Base-by-base conservation (phyloP, 2,888 invertebrate species). In the Epiperipatus broadwayi region DNA sequence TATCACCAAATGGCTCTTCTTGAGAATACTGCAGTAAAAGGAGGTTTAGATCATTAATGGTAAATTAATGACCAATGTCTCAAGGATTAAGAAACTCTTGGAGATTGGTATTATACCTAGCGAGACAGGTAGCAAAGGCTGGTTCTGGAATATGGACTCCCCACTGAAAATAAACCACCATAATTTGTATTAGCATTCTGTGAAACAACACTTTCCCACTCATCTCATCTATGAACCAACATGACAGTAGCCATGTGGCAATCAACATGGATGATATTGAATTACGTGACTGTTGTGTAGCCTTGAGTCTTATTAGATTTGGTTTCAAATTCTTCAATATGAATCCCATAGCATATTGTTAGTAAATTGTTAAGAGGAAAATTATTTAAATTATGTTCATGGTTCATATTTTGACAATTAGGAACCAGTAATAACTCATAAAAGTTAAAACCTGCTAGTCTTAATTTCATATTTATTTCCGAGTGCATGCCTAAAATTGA, bases 141-240 rank as follows among this genome's bases (percentile, higher is more conserved):
- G 84, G 78, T 57, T 87, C 87, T 0, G 83, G 76, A 4, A 89
- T 85, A 52, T 81, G 78, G 4, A 89, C 89, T 0, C 93, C 93
- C 87, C 93, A 93, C 34, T 1, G 97, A 95, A 47, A 95, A 65
- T 44, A 97, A 63, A 0, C 93, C 93, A 61, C 97, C 97, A 62
- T 93, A 95, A 47, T 81, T 78, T 0, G 93, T 95, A 54, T 93
- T 93, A 2, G 91, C 91, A 60, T 97, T 97, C 62, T 95, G 95
- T 29, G 95, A 65, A 4, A 89, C 85, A 0, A 95, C 95, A 43
- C 87, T 83, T 57, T 93, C 93, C 95, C 93, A 95, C 60, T 95
- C 93, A 52, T 93, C 91, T 41, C 93, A 71, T 15, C 66, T 69
- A 15, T 73, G 61, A 0, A 73, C 71, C 47, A 71, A 70, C 58